phyloP scores from a whole-genome alignment of 2,888 invertebrate genomes.

The Syrphus vitripennis region DNA sequence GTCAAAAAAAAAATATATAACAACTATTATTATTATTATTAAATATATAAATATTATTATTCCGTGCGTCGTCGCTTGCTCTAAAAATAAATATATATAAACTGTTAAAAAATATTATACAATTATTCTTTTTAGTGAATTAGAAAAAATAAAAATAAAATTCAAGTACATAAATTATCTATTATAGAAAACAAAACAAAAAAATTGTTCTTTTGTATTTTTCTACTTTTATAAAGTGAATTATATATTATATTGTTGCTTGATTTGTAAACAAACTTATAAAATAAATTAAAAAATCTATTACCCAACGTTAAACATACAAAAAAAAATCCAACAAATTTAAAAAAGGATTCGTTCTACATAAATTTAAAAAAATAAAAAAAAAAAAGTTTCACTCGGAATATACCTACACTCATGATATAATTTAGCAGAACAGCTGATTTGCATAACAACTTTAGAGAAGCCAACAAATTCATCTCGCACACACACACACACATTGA shows the following conservation, averaged over 20 bases:
- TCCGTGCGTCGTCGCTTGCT: conserved; percentile 51
- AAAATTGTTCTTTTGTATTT: conserved; percentile 70
- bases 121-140: conserved; percentile 31
- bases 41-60: conserved; percentile 1
- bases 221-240: conserved; percentile 73
- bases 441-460: conserved; percentile 50
- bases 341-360: conserved; percentile 20
- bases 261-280: conserved; percentile 42
- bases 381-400: conserved; percentile 21
- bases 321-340: background rate
- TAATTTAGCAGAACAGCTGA: conserved; percentile 60
- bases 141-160: background rate
- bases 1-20: background rate
- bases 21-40: conserved; percentile 4
- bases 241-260: conserved; percentile 51
- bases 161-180: background rate
- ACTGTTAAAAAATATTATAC: conserved; percentile 28
- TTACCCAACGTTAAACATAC: conserved; percentile 38
- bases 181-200: background rate
- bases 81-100: background rate
- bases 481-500: background rate
- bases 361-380: background rate
- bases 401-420: conserved; percentile 41
- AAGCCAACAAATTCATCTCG: conserved; percentile 21
- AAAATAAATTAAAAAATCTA: background rate